Conservation (phyloP, 2,888 invertebrate species). For the Lacanobia oleracea region DNA sequence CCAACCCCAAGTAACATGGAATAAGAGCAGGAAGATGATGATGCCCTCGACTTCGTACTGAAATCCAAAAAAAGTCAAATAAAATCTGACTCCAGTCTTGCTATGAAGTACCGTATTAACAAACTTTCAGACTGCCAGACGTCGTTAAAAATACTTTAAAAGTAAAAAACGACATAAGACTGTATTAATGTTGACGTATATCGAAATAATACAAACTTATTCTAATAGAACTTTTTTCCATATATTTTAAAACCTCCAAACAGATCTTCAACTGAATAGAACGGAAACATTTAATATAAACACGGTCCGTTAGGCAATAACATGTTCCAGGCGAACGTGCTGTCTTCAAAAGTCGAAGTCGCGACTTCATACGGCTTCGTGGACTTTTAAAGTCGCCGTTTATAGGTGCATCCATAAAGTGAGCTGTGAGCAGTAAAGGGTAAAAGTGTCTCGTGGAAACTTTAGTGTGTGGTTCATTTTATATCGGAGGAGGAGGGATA, state of each 20-base stretch:
- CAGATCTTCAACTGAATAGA: background rate
- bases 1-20: too few relatives aligned
- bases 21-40: too few relatives aligned
- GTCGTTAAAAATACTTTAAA: too few relatives aligned
- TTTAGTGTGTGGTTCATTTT: slow-evolving; percentile 6
- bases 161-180: too few relatives aligned
- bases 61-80: too few relatives aligned
- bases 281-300: background rate
- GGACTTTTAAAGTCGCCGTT: slow-evolving; percentile 35
- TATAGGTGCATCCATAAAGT: slow-evolving; percentile 30
- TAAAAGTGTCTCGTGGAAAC: slow-evolving; percentile 3
- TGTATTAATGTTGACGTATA: too few relatives aligned
- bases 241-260: slow-evolving; percentile 2
- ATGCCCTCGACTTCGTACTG: too few relatives aligned
- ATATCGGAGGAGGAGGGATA: background rate
- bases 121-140: too few relatives aligned
- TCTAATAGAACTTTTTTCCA: background rate
- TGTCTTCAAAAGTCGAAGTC: slow-evolving; percentile 38
- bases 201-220: background rate
- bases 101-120: too few relatives aligned
- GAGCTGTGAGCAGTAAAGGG: background rate
- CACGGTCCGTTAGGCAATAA: slow-evolving; percentile 12
- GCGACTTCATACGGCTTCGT: slow-evolving; percentile 16
- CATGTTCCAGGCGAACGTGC: slow-evolving; percentile 1
- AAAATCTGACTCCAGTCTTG: too few relatives aligned